Base-by-base conservation (phyloP, 2,888 invertebrate species). In the Agrilus mali region DNA sequence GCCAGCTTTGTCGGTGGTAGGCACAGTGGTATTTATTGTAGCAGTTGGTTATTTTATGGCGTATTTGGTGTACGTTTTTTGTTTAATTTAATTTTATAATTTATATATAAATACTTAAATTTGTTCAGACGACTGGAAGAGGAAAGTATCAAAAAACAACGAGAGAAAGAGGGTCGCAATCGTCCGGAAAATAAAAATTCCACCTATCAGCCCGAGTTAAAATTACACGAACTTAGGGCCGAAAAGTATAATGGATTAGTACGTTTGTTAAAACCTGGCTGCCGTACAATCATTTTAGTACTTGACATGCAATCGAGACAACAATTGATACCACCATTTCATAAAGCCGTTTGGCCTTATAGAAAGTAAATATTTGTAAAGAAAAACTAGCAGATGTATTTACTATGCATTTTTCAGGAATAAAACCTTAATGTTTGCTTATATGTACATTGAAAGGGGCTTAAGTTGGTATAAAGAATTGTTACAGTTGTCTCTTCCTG, bases 201-300 rank as follows among this genome's bases (percentile, higher is more conserved):
- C 1, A 54, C 33, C n/a, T 65, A 66, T 51, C 66, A 65, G 36
- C 78, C 86, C 0, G 87, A 89, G 63, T 69, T 92, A 49, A 75
- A 82, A 50, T 71, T 98, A 41, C 94, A 96, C 63, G 96, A 97
- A 64, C 70, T 98, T 42, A 73, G 94, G 37, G 87, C 88, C 2
- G 95, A 96, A 69, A 94, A 94, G 46, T 97, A 94, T 64, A 92
- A 94, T 61, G 94, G 93, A 43, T 75, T 98, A 53, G 86, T 98
- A 39, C 77, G 93, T 38, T 69, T 95, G 43, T 70, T 94, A 47
- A 94, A 94, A 65, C 95, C 96, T 0, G 97, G 97, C 0, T 94
- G 95, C 64, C 77, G 96, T 3, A 95, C 96, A 0, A 80, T 98
- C 47, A 79, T 96, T 34, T 66, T 98, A 38, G 71, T 98, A 41